Base-by-base conservation (phyloP, 2,797 vertebrate species). In the Sylvilagus floridanus region DNA sequence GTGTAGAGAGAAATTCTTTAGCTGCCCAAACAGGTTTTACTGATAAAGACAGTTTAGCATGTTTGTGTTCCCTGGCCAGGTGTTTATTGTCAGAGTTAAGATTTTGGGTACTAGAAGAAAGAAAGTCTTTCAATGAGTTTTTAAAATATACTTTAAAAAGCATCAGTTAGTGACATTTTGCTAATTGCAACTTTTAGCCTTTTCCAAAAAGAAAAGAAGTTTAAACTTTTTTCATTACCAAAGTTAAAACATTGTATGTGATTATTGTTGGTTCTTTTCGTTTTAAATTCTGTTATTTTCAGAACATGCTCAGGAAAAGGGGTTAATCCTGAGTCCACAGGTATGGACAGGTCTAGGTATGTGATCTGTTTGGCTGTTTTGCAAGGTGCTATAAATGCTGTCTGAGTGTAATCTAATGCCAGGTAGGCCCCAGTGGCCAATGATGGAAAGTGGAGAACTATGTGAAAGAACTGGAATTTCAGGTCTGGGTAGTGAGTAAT, bases 401-500 rank as follows among this genome's bases (percentile, higher is more conserved):
- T 96, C 97, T 97, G 96, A 72, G 0, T 98, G 99, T 98, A 99
- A 99, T 97, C 97, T 97, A 98, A 99, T 96, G 98, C 98, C 77
- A 92, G 81, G 97, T 77, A 97, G 97, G 95, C 97, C 97, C 88
- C 85, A 97, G 96, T 93, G 97, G 97, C 97, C 98, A 97, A 96
- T 97, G 98, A 95, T 97, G 95, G 97, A 97, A 97, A 98, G 98
- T 97, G 24, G 97, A 98, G 97, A 98, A 97, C 98, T 98, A 98
- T 98, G 98, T 98, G 96, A 98, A 97, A 98, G 98, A 99, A 99
- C 98, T 97, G 98, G 98, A 98, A 98, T 98, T 98, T 98, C 98
- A 98, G 96, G 98, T 99, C 98, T 97, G 96, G 96, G 78, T 22
- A n/a, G 97, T 98, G 97, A 98, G 95, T 98, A 97, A 98, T 97